Percentiles rank a stretch among this genome's conserved stretches.
These are phyloP conservation scores for Agrypnia vestita DNA, from an alignment of 1,140 invertebrate species.

Conservation along the genomic window DNA sequence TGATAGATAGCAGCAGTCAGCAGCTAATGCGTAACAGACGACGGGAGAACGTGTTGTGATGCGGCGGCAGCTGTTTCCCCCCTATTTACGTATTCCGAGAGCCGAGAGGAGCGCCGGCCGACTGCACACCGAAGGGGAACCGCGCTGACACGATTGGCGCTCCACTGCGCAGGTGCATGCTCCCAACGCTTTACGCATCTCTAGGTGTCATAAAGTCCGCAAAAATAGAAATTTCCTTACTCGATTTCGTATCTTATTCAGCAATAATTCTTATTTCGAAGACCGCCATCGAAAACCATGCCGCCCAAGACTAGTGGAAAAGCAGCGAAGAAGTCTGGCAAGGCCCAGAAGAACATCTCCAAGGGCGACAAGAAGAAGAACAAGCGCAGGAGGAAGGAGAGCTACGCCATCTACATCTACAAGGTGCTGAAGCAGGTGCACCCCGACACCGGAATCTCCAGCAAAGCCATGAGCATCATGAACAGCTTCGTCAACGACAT, in stretches of 20 bases:
- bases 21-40: too few relatives aligned
- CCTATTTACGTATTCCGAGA: not conserved
- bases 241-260: slow-evolving; percentile 54
- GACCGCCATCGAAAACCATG: slow-evolving; percentile 81
- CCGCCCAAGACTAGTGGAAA: slow-evolving; percentile 76
- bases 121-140: not conserved
- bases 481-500: slow-evolving; percentile 78
- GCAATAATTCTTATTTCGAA: slow-evolving; percentile 73
- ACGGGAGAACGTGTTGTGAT: too few relatives aligned
- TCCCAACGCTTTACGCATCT: too few relatives aligned
- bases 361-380: slow-evolving; percentile 75
- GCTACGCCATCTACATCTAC: slow-evolving; percentile 81
- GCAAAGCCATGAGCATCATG: slow-evolving; percentile 79
- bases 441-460: slow-evolving; percentile 72
- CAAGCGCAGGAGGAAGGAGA: slow-evolving; percentile 76
- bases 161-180: not conserved
- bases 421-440: slow-evolving; percentile 76
- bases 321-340: slow-evolving; percentile 65
- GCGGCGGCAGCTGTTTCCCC: not conserved
- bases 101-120: not conserved
- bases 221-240: not conserved
- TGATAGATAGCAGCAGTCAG: not conserved
- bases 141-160: not conserved
- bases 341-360: slow-evolving; percentile 75
- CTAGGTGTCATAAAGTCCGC: not conserved